Evolutionary conservation across 2,888 invertebrate species (phyloP), one percentile per base, ranked within the genome.

Genomic region (Drosophila rubida): DNA sequence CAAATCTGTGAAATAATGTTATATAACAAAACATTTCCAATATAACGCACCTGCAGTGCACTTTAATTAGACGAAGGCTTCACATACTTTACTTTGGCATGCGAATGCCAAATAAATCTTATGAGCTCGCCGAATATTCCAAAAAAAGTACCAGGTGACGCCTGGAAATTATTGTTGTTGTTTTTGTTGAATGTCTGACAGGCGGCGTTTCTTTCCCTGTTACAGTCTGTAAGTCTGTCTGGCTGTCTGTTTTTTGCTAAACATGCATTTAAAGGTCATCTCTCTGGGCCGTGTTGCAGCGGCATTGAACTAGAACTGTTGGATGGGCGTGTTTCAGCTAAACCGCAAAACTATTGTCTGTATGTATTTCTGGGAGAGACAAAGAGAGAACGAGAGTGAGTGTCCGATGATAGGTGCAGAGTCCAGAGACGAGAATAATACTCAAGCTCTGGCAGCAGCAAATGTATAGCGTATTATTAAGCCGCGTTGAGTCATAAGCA

Each of bases 201-300:
- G 50, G 13, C 35, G 22, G n/a, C 42, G 44, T 32, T 51, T 37
- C 39, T 55, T 59, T 37, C 16, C 22, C 32, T 41, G 32, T 53
- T 39, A 41, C n/a, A 35, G 32, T 35, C 32, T 35, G 27, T 27
- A 27, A 27, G 27, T 32, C 32, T 39, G 23, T 51, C 57, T 53
- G 49, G 35, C 13, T 37, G 13, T 37, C 13, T 37, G 53, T 27
- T 32, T 16, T 62, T 27, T 44, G 57, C 64, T 80, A 66, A 75
- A 72, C 72, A 78, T 78, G 78, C 84, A 83, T 80, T 81, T 80
- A 83, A 80, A 81, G 83, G 80, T 83, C 83, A 80, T 80, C 80
- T 63, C 49, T 63, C 49, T 65, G 41, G 27, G 66, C 39, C 22
- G 46, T 53, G 30, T 45, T 63, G 13, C 41, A 70, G 46, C 65